Evolutionary conservation across 2,113 vertebrate genomes (phyloP).

Genomic region (Mastomys natalensis): DNA sequence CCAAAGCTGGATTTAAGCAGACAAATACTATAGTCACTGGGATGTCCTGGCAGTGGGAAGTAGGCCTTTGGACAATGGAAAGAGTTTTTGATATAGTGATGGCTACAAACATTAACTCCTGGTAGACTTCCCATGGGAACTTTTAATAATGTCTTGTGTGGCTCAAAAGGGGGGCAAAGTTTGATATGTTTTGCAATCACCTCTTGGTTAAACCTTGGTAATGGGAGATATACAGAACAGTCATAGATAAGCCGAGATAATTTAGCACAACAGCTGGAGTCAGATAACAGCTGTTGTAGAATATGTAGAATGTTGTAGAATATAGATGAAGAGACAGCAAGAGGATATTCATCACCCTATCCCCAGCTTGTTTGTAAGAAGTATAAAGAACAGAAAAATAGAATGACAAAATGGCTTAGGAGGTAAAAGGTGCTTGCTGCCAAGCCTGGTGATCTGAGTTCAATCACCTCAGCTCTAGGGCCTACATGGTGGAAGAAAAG

Average conservation of each 20-base stretch:
- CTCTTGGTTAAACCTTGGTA: conserved; percentile 70
- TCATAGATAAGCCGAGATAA: conserved; percentile 75
- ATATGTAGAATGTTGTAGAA: not conserved
- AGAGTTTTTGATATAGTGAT: not conserved
- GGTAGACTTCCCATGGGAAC: conserved; percentile 28
- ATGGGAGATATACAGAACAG: conserved; percentile 64
- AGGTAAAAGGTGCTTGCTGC: not conserved
- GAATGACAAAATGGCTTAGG: not conserved
- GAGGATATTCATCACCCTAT: conserved; percentile 31
- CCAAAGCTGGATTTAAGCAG: not conserved
- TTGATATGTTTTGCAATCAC: conserved; percentile 54
- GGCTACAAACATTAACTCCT: conserved; percentile 27
- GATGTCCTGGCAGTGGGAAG: conserved; percentile 11
- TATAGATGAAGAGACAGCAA: not conserved
- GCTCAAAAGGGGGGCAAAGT: conserved; percentile 12
- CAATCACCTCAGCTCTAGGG: not conserved
- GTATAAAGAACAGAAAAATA: not conserved
- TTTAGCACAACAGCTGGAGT: conserved; percentile 70
- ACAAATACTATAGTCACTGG: not conserved
- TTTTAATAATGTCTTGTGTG: conserved; percentile 17
- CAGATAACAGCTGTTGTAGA: conserved; percentile 66
- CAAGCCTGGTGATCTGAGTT: not conserved
- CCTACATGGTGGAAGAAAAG: not conserved
- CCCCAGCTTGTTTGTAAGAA: conserved; percentile 21
- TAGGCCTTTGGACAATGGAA: conserved; percentile 49